Percentiles rank a stretch among this genome's conserved stretches.
phyloP scores from a whole-genome alignment of 2,113 vertebrate genomes.

The Oriolus oriolus region DNA sequence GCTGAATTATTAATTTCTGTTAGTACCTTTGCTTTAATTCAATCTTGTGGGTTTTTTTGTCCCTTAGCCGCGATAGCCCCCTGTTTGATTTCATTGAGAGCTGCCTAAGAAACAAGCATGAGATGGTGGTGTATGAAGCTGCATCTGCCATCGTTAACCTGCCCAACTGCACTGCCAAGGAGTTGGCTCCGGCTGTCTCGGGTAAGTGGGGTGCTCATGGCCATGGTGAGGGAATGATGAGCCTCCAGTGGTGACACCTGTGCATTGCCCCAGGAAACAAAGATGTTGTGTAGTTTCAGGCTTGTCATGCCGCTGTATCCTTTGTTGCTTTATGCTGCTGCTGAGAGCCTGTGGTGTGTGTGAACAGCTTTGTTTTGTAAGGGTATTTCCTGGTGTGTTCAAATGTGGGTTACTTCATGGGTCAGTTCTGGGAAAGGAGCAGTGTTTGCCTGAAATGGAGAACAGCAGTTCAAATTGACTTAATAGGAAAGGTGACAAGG shows the following conservation, averaged over 20 bases:
- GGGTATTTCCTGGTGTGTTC: neutral
- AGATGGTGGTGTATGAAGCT: constrained; percentile 84
- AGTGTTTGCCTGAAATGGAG: neutral
- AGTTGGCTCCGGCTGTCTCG: constrained; percentile 79
- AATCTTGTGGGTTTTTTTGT: neutral
- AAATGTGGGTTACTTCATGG: neutral
- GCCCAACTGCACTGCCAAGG: constrained; percentile 80
- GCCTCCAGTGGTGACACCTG: neutral
- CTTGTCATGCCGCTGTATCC: neutral
- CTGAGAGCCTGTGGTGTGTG: neutral
- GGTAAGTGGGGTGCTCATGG: constrained; percentile 21
- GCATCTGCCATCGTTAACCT: constrained; percentile 80
- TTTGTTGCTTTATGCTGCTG: neutral
- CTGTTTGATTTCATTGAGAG: constrained; percentile 82
- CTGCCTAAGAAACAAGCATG: constrained; percentile 81
- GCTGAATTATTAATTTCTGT: neutral
- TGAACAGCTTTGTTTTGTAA: neutral
- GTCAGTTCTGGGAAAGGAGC: neutral
- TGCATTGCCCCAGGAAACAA: neutral
- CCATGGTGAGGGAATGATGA: fast-evolving
- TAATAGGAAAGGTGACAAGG: neutral
- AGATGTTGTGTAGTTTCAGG: neutral
- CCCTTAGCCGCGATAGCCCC: constrained; percentile 73
- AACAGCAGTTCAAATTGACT: neutral
- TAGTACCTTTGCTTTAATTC: neutral